A percentile compares a stretch with the other conserved stretches of the same genome.
Conservation (phyloP, 2,888 invertebrate genomes). For the Pollenia angustigena region DNA sequence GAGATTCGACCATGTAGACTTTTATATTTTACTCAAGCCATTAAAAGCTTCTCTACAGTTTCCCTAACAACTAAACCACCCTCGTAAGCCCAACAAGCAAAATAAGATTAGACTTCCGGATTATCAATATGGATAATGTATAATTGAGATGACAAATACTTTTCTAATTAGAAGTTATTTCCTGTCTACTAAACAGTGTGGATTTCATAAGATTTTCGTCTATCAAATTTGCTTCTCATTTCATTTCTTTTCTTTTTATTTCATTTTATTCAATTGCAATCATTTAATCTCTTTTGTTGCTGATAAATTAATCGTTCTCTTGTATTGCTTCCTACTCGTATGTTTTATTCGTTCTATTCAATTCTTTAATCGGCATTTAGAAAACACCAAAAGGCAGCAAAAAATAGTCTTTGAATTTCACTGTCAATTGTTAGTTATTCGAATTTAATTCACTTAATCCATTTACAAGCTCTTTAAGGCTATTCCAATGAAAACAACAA, state of each 20-base stretch:
- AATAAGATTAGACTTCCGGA: not conserved
- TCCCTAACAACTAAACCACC: not conserved
- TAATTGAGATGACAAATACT: conserved; percentile 15
- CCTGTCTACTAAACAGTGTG: conserved; percentile 29
- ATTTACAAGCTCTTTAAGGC: conserved; percentile 41
- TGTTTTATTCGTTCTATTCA: conserved; percentile 24
- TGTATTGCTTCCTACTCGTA: conserved; percentile 45
- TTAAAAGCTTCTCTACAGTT: too few species aligned
- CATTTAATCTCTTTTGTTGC: conserved; percentile 45
- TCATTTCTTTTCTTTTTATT: conserved; percentile 18
- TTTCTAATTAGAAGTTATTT: conserved; percentile 46
- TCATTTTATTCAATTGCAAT: conserved; percentile 42
- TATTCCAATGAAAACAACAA: not conserved
- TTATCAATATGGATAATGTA: conserved; percentile 31
- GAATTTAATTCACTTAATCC: conserved; percentile 53
- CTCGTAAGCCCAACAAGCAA: conserved; percentile 5
- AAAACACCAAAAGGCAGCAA: not conserved
- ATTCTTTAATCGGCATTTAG: conserved; percentile 37
- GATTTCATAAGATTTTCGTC: conserved; percentile 17
- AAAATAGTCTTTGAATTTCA: conserved; percentile 29
- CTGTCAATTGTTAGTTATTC: conserved; percentile 41
- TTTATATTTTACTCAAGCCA: too few species aligned
- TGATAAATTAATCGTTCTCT: conserved; percentile 31
- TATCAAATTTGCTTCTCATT: not conserved
- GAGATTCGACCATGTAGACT: too few species aligned